These are phyloP conservation scores for Pseudeuparius sepicola DNA, from an alignment of 2,888 invertebrate genomes.

Conservation along the genomic window DNA sequence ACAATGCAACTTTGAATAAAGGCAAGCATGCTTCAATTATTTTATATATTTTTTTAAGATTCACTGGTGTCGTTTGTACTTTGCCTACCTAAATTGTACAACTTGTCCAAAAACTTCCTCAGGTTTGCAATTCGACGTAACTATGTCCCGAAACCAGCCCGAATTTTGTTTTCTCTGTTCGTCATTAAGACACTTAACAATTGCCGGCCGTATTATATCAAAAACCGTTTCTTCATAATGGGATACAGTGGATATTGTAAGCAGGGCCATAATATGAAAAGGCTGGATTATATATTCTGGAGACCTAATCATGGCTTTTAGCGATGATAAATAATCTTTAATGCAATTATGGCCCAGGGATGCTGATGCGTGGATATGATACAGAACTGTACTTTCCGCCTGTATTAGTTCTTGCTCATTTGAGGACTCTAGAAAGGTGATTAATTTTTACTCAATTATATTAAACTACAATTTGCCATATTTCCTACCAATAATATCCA, in stretches of 20 bases:
- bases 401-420: constrained; percentile 45
- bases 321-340: constrained; percentile 39
- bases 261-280: constrained; percentile 50
- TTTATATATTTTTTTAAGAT: no score
- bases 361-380: constrained; percentile 44
- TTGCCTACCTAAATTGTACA: no score
- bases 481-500: constrained; percentile 32
- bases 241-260: constrained; percentile 42
- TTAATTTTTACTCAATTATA: no score
- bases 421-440: constrained; percentile 34
- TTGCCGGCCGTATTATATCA: constrained; percentile 35
- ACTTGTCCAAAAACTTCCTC: constrained; percentile 38
- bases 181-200: constrained; percentile 33
- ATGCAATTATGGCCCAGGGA: constrained; percentile 38
- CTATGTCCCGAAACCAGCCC: constrained; percentile 48
- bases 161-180: constrained; percentile 32
- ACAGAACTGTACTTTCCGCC: constrained; percentile 51
- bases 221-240: constrained; percentile 40
- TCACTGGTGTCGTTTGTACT: no score
- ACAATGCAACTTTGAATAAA: no score
- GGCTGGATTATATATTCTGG: constrained; percentile 53
- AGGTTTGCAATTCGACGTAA: constrained; percentile 34
- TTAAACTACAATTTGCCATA: no score
- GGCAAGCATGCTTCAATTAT: no score
- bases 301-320: constrained; percentile 43